Evolutionary conservation across 2,888 invertebrate species (phyloP), one percentile per base, ranked within the genome.

Genomic region (Atethmia centrago): DNA sequence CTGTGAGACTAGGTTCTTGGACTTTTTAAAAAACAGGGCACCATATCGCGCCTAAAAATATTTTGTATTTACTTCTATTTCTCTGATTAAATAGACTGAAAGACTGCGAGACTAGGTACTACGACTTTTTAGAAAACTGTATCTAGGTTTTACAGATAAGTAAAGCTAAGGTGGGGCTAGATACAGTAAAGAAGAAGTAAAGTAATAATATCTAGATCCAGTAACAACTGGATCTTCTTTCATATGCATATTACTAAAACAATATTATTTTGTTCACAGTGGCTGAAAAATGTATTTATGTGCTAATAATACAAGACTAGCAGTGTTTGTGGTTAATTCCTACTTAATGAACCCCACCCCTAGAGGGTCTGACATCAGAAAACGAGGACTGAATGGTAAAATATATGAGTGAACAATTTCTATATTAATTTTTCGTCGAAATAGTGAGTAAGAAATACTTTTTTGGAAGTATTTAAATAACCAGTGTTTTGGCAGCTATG

Each of bases 271-370:
- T 91, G 92, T 85, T 97, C 97, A 88, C 97, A 98, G 98, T 98
- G 98, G 98, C 96, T 98, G 85, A 97, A 98, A 92, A 97, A 97
- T 83, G 97, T 98, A 42, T 93, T 98, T 80, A 97, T 97, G 92
- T 98, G 97, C 93, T 98, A 96, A 77, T 76, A 55, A 71, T 42
- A n/a, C 55, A 74, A 79, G 64, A 69, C 64, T 65, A 59, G 8
- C 16, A 66, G 47, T 65, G 61, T 25, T 53, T 56, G 55, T 71
- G 55, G 45, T 42, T 19, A 42, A 53, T 63, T 73, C 31, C 45
- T 53, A 62, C 25, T n/a, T 36, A 40, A 19, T n/a, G 47, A 47
- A 40, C 7, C 14, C 10, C 9, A 65, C 28, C 9, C 19, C n/a
- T 31, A 31, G 10, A 12, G 40, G 49, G 25, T 61, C 40, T 56